A percentile compares a stretch with the other conserved stretches of the same genome.
Evolutionary conservation across 2,888 invertebrate genomes (phyloP).

Genomic region (Microctonus aethiopoides): DNA sequence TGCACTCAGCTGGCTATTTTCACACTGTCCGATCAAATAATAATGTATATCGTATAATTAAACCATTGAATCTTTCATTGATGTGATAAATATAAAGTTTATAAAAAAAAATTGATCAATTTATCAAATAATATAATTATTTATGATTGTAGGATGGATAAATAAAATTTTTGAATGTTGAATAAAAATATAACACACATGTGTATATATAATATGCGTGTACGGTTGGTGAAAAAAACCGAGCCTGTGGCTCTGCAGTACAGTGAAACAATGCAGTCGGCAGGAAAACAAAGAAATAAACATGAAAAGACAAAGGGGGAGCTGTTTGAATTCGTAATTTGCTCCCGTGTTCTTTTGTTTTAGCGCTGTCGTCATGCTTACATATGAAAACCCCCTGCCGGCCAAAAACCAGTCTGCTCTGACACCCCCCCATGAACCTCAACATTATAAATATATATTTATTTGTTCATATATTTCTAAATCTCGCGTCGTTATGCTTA

Average conservation of each 20-base stretch:
- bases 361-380: constrained; percentile 42
- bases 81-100: no score
- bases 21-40: no score
- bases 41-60: no score
- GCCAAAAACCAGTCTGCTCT: constrained; percentile 34
- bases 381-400: constrained; percentile 32
- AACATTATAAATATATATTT: no score
- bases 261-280: constrained; percentile 62
- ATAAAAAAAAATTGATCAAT: no score
- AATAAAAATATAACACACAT: constrained; percentile 53
- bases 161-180: no score
- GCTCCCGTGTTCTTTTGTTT: constrained; percentile 62
- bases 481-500: constrained; percentile 43
- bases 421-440: constrained; percentile 31
- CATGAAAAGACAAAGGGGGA: constrained; percentile 62
- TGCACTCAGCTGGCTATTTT: no score
- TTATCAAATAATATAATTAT: no score
- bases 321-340: constrained; percentile 66
- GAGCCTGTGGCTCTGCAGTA: constrained; percentile 39
- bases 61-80: no score
- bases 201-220: constrained; percentile 50
- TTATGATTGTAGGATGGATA: no score
- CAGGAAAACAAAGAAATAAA: constrained; percentile 66
- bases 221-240: constrained; percentile 31
- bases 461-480: constrained; percentile 30